Base-by-base conservation (phyloP, 1,140 invertebrate species). In the Drosophila sucinea region DNA sequence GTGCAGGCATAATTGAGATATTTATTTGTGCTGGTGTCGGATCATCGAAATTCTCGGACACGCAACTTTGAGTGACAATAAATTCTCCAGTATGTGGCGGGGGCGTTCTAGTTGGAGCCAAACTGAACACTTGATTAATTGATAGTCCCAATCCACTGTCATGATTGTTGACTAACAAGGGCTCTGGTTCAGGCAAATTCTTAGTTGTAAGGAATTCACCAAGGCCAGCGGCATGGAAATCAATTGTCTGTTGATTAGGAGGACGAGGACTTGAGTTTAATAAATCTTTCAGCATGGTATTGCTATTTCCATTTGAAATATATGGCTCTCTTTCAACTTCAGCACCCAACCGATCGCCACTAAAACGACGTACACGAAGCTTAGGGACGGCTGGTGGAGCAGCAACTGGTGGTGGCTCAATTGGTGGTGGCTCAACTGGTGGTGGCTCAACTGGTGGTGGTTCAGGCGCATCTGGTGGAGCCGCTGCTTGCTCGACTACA, bases 341-440 rank as follows among this genome's bases (percentile, higher is more conserved):
- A 4, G n/a, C 3, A 1, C 25, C 62, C 17, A 87, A 27, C 0
- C 76, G 72, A 55, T 86, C 83, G n/a, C 83, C 83, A 0, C 72
- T 83, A 7, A 86, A 86, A 25, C 83, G 84, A 25, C 83, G 83
- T 1, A 86, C 84, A 2, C 84, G 67, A 8, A 86, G 44, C 40
- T 72, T 86, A 1, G 77, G 81, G 3, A 64, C 1, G 4, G 17
- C 32, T 11, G 10, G 35, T 3, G 35, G 10, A 2, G 35, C 35
- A 38, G 35, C 30, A 30, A 30, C 7, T 38, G 10, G 10, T n/a
- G 10, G 35, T 10, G 35, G 35, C 3, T 38, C 35, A 8, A 38
- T 10, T 38, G 35, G 2, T 35, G 7, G 33, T 8, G 8, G 33
- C 33, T 35, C 8, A 1, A 35, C 7, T 8, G 5, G 2, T 35